A percentile compares a stretch with the other conserved stretches of the same genome.
Conservation (phyloP, 2,113 vertebrate genomes). For the Phylloscopus whistleri region DNA sequence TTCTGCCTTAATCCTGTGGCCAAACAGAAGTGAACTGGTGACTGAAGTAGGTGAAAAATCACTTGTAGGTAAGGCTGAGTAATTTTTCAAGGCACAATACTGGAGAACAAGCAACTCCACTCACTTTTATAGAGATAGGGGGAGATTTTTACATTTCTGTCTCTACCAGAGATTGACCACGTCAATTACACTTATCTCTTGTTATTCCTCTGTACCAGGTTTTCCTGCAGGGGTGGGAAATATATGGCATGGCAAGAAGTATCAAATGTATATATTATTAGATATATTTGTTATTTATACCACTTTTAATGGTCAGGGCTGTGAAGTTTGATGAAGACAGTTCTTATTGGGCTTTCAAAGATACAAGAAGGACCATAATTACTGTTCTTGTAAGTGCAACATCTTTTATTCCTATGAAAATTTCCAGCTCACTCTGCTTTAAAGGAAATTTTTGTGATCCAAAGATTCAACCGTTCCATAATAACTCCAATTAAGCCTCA, state of each 20-base stretch:
- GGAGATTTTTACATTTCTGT: background rate
- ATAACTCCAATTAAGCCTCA: background rate
- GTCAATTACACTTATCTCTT: background rate
- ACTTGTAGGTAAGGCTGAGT: background rate
- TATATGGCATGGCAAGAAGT: background rate
- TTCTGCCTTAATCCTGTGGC: background rate
- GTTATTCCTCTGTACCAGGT: background rate
- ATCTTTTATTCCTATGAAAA: background rate
- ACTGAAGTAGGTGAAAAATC: background rate
- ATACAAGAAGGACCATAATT: background rate
- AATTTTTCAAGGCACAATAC: background rate
- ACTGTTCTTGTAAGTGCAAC: background rate
- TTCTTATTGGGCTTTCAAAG: background rate
- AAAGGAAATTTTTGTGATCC: background rate
- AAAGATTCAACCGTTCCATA: background rate
- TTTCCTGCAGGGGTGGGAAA: background rate
- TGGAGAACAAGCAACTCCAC: background rate
- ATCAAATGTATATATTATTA: background rate
- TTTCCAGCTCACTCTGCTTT: background rate
- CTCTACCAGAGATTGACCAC: background rate
- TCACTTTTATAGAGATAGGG: background rate
- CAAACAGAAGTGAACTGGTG: background rate
- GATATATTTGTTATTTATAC: background rate
- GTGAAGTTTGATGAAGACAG: background rate
- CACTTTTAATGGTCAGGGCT: background rate